phyloP scores from a whole-genome alignment of 2,888 invertebrate species.

The Yponomeuta malinellus region DNA sequence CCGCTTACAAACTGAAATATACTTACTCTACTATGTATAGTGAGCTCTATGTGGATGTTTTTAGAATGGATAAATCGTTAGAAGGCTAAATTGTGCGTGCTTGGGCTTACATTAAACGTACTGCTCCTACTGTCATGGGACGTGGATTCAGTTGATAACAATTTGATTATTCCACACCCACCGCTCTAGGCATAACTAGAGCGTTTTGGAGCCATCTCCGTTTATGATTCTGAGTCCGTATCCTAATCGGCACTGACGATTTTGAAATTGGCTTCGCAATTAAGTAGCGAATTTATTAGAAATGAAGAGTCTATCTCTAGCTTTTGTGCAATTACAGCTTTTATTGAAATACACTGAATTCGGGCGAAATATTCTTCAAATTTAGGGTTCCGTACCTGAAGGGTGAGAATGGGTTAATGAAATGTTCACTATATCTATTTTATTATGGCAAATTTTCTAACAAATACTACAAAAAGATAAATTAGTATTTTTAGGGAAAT shows the following conservation, averaged over 20 bases:
- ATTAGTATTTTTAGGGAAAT: no score
- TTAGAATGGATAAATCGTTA: slow-evolving; percentile 12
- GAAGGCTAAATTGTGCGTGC: not conserved
- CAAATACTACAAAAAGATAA: no score
- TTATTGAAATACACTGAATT: not conserved
- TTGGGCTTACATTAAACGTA: not conserved
- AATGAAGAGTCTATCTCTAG: not conserved
- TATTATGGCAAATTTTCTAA: no score
- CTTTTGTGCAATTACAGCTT: not conserved
- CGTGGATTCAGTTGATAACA: slow-evolving; percentile 48
- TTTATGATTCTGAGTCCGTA: slow-evolving; percentile 35
- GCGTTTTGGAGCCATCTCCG: slow-evolving; percentile 44
- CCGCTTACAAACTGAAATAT: slow-evolving; percentile 5
- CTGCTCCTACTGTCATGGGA: slow-evolving; percentile 24
- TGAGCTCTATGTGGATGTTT: slow-evolving; percentile 1
- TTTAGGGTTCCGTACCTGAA: no score
- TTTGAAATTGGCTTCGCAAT: slow-evolving; percentile 34
- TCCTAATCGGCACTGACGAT: slow-evolving; percentile 25
- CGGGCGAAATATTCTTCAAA: not conserved
- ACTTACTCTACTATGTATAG: not conserved
- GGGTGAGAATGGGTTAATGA: no score
- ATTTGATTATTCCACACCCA: slow-evolving; percentile 49
- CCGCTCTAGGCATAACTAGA: slow-evolving; percentile 20
- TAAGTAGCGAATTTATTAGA: not conserved
- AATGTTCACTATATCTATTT: no score